Conservation (phyloP, 1,140 invertebrate genomes). For the Archegozetes longisetosus region DNA sequence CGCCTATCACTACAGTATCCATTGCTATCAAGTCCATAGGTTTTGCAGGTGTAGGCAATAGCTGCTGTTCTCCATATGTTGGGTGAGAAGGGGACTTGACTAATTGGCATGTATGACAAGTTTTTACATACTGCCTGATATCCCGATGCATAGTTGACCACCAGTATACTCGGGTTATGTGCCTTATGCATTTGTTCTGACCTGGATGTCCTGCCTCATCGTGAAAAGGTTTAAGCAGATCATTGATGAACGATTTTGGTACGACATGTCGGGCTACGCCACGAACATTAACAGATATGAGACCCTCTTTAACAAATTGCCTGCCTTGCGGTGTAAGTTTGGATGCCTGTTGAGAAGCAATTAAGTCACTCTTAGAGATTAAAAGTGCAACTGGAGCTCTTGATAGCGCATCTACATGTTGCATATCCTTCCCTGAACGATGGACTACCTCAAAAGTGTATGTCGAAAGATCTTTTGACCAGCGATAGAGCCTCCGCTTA, state of each 20-base stretch:
- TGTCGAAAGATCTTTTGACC: background rate
- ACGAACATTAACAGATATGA: no score
- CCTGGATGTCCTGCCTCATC: no score
- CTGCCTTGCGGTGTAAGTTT: no score
- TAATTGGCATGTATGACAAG: slow-evolving; percentile 2
- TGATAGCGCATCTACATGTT: slow-evolving; percentile 11
- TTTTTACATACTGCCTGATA: background rate
- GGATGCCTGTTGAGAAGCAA: no score
- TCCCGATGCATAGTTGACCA: background rate
- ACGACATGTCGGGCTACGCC: no score
- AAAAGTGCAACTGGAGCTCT: no score
- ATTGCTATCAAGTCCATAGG: background rate
- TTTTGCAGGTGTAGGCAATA: background rate
- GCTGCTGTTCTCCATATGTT: background rate
- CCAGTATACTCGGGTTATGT: no score
- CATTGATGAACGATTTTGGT: no score
- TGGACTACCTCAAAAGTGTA: slow-evolving; percentile 12
- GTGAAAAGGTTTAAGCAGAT: no score
- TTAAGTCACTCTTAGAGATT: no score
- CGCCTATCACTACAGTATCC: slow-evolving; percentile 3
- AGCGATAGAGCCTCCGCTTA: background rate
- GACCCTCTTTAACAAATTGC: no score
- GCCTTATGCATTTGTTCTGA: no score
- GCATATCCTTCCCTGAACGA: slow-evolving; percentile 4
- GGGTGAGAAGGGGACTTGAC: background rate